phyloP scores from a whole-genome alignment of 2,888 invertebrate species.

The Agrotis segetum region DNA sequence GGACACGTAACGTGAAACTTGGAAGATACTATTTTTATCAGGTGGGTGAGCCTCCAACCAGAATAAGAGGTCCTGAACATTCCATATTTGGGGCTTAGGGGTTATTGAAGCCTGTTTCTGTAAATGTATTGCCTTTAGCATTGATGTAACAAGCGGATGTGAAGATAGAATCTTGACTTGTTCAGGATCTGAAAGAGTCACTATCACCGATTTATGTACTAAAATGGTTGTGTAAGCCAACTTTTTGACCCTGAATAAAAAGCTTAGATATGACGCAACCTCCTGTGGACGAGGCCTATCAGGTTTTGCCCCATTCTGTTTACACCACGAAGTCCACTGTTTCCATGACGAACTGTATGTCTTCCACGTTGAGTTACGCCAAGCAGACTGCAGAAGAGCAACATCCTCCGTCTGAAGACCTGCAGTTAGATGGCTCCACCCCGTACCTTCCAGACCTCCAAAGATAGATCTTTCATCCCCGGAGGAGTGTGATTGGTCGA shows the following conservation, averaged over 20 bases:
- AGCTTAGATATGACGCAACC: constrained; percentile 3
- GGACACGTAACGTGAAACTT: constrained; percentile 23
- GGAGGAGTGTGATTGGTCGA: constrained; percentile 14
- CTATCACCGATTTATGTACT: constrained; percentile 11
- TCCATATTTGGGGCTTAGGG: constrained; percentile 27
- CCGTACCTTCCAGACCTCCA: constrained; percentile 18
- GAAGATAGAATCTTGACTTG: neutral
- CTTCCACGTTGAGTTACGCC: constrained; percentile 22
- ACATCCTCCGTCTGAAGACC: constrained; percentile 8
- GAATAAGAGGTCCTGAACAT: constrained; percentile 27
- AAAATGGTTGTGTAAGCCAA: constrained; percentile 9
- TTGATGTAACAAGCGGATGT: constrained; percentile 8
- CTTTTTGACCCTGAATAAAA: constrained; percentile 18
- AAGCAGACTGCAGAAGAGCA: constrained; percentile 1
- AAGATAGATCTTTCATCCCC: constrained; percentile 8
- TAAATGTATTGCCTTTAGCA: constrained; percentile 11
- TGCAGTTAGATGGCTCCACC: constrained; percentile 2
- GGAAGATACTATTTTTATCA: constrained; percentile 17
- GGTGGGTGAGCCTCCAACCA: constrained; percentile 21
- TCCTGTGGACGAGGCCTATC: constrained; percentile 5
- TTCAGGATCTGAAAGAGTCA: neutral
- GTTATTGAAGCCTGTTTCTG: neutral
- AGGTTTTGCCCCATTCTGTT: constrained; percentile 5
- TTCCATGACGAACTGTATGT: constrained; percentile 20
- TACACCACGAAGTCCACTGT: constrained; percentile 13